These are phyloP conservation scores for Parambassis ranga DNA, from an alignment of 2,797 vertebrate genomes.

Conservation along the genomic window DNA sequence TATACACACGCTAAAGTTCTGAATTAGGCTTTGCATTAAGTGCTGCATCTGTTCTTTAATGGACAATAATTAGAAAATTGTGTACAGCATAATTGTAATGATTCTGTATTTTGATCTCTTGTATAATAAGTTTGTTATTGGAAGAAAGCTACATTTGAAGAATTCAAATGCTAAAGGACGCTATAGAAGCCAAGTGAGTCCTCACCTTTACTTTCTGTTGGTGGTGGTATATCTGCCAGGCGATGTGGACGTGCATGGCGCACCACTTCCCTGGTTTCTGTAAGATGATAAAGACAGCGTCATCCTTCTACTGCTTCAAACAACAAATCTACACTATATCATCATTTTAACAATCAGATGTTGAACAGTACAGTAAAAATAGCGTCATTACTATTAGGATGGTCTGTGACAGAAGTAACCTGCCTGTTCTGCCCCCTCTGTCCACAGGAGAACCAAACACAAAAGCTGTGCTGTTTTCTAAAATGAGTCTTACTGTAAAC, in stretches of 20 bases:
- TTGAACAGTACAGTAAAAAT: too few species aligned
- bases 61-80: too few species aligned
- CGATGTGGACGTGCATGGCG: constrained; percentile 98
- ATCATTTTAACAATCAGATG: background rate
- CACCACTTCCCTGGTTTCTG: constrained; percentile 99
- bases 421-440: too few species aligned
- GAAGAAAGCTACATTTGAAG: background rate
- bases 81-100: too few species aligned
- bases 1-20: too few species aligned
- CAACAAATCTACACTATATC: background rate
- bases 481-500: background rate
- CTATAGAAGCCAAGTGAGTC: constrained; percentile 52
- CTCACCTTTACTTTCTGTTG: constrained; percentile 99
- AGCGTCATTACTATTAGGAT: too few species aligned
- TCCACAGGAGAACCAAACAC: too few species aligned
- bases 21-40: too few species aligned
- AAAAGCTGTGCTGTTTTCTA: background rate
- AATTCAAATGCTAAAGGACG: background rate
- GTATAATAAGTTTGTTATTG: background rate
- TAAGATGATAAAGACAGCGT: constrained; percentile 24
- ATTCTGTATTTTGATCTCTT: too few species aligned
- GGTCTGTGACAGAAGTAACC: background rate
- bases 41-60: too few species aligned
- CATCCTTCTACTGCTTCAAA: background rate
- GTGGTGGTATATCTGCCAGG: constrained; percentile 99